Conservation (phyloP, 2,888 invertebrate genomes). For the Sabatieria punctata region DNA sequence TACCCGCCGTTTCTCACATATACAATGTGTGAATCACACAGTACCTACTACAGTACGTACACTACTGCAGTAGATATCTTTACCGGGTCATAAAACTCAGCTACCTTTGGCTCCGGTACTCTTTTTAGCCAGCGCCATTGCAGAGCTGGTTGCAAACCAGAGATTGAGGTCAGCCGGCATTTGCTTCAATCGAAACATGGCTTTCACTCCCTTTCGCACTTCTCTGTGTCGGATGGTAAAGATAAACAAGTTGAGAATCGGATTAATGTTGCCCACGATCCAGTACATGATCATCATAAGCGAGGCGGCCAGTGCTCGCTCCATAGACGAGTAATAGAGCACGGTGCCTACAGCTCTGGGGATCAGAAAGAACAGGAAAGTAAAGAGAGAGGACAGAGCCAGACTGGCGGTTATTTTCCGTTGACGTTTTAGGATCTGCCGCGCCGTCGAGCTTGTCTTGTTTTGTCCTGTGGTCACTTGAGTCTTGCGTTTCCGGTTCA, state of each 20-base stretch:
- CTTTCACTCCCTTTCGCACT: background rate
- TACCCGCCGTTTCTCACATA: too few species aligned
- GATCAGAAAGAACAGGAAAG: background rate
- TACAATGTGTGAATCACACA: too few species aligned
- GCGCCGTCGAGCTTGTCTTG: background rate
- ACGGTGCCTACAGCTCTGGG: background rate
- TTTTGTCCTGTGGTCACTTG: too few species aligned
- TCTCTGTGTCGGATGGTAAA: background rate
- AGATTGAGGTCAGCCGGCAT: background rate
- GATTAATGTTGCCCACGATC: background rate
- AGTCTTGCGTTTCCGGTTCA: background rate
- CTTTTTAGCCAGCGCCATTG: too few species aligned
- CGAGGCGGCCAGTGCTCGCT: background rate
- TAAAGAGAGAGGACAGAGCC: background rate
- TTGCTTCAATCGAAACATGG: background rate
- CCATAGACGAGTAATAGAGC: background rate
- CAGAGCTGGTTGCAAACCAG: too few species aligned
- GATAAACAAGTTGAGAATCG: background rate
- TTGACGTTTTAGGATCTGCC: background rate
- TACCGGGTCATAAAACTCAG: too few species aligned
- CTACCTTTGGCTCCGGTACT: too few species aligned
- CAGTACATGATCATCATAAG: background rate
- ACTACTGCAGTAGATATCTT: too few species aligned
- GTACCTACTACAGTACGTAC: too few species aligned
- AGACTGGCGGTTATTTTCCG: background rate